phyloP scores from a whole-genome alignment of 92 coral and sea anemone genomes.

The Diadumene lineata region DNA sequence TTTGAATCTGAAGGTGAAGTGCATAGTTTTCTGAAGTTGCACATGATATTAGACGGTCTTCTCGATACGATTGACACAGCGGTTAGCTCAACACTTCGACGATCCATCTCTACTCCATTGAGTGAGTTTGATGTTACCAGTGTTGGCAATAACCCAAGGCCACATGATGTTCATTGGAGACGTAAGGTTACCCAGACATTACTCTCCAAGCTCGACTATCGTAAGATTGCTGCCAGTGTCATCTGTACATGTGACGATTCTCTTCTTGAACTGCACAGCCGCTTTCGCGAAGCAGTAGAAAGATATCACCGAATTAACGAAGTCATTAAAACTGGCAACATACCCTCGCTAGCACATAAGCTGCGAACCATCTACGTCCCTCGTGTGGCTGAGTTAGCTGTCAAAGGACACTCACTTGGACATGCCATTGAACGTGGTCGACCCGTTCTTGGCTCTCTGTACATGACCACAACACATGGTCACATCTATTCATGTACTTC shows the following conservation, averaged over 20 bases:
- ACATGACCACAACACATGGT: slow-evolving; percentile 34
- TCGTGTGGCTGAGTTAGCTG: slow-evolving; percentile 51
- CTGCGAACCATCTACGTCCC: slow-evolving; percentile 51
- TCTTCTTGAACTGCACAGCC: slow-evolving; percentile 18
- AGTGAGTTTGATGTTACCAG: slow-evolving; percentile 36
- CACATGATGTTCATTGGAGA: slow-evolving; percentile 35
- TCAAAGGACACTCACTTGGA: slow-evolving; percentile 48
- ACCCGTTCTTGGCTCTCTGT: slow-evolving; percentile 25
- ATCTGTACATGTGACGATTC: slow-evolving; percentile 28
- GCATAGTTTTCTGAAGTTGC: slow-evolving; percentile 23
- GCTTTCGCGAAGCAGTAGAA: slow-evolving; percentile 25
- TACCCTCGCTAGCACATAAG: slow-evolving; percentile 15
- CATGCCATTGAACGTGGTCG: slow-evolving; percentile 40
- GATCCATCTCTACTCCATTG: slow-evolving; percentile 45
- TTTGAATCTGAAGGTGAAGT: slow-evolving; percentile 7
- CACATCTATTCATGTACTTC: slow-evolving; percentile 38
- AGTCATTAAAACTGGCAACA: neutral
- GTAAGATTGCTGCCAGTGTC: slow-evolving; percentile 23
- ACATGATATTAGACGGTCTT: slow-evolving; percentile 36
- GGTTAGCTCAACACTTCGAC: slow-evolving; percentile 33
- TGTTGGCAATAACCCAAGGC: slow-evolving; percentile 32
- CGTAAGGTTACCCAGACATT: slow-evolving; percentile 47
- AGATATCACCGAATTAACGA: slow-evolving; percentile 21
- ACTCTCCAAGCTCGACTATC: slow-evolving; percentile 33
- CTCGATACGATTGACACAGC: slow-evolving; percentile 18